A percentile compares a stretch with the other conserved stretches of the same genome.
Evolutionary conservation across 2,113 vertebrate genomes (phyloP).

Genomic region (Amia ocellicauda): DNA sequence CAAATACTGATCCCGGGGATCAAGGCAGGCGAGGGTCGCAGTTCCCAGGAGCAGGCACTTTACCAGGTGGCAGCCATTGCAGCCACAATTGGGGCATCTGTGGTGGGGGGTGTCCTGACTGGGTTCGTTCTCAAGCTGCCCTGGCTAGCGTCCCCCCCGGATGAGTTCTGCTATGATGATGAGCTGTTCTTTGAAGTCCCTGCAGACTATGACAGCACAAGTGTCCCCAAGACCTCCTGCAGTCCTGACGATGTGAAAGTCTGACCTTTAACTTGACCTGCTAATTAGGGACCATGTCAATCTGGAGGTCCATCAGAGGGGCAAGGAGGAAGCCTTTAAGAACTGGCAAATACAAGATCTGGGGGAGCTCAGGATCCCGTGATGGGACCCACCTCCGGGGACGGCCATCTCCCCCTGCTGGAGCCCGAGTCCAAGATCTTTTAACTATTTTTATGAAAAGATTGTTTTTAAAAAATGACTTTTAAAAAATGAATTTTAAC

Average conservation of each 20-base stretch:
- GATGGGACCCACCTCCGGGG: no score
- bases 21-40: constrained; percentile 49
- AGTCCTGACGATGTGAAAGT: constrained; percentile 27
- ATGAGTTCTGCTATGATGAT: constrained; percentile 71
- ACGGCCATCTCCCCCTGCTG: no score
- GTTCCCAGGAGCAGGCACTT: constrained; percentile 56
- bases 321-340: no score
- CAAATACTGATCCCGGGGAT: constrained; percentile 52
- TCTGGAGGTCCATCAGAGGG: no score
- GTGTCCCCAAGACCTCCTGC: neutral
- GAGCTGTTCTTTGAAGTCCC: constrained; percentile 65
- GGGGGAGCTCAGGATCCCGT: no score
- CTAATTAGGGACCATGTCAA: no score
- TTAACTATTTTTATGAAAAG: no score
- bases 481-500: no score
- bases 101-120: constrained; percentile 59
- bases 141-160: constrained; percentile 51
- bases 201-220: constrained; percentile 33
- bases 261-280: no score
- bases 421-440: no score
- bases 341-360: no score
- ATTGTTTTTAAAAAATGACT: no score
- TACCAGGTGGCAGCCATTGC: constrained; percentile 63
- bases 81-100: constrained; percentile 48
- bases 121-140: constrained; percentile 60